phyloP scores from a whole-genome alignment of 2,888 invertebrate genomes.

The Ischnura elegans region DNA sequence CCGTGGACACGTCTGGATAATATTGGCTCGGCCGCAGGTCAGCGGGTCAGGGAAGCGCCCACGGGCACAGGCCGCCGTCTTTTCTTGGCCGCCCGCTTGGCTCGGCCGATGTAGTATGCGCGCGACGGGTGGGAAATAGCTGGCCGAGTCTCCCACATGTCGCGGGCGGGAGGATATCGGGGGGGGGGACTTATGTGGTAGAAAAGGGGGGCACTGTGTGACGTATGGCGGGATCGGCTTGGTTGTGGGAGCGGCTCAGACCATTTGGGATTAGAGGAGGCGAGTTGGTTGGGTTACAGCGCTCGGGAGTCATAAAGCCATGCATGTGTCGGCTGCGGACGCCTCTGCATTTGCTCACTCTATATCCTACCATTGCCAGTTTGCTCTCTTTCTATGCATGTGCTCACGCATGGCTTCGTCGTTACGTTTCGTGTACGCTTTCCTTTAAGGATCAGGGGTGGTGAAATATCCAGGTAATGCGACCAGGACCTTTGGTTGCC shows the following conservation, averaged over 20 bases:
- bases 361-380: not conserved
- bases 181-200: not conserved
- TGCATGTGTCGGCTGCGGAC: not conserved
- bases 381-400: too few species aligned
- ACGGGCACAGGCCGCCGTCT: not conserved
- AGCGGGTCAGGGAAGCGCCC: slow-evolving; percentile 43
- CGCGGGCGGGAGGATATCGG: not conserved
- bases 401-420: not conserved
- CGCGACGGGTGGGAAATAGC: slow-evolving; percentile 6
- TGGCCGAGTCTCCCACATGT: not conserved
- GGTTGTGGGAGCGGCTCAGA: not conserved
- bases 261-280: not conserved
- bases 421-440: not conserved
- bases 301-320: not conserved
- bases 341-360: not conserved
- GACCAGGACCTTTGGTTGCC: not conserved
- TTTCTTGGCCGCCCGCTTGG: not conserved
- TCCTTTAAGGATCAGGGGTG: not conserved
- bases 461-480: not conserved
- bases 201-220: not conserved
- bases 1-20: slow-evolving; percentile 16
- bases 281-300: not conserved
- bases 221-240: not conserved
- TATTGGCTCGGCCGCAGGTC: slow-evolving; percentile 48
- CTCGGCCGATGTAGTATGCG: not conserved